Conservation (phyloP, 1,140 invertebrate genomes). For the Artemia franciscana region DNA sequence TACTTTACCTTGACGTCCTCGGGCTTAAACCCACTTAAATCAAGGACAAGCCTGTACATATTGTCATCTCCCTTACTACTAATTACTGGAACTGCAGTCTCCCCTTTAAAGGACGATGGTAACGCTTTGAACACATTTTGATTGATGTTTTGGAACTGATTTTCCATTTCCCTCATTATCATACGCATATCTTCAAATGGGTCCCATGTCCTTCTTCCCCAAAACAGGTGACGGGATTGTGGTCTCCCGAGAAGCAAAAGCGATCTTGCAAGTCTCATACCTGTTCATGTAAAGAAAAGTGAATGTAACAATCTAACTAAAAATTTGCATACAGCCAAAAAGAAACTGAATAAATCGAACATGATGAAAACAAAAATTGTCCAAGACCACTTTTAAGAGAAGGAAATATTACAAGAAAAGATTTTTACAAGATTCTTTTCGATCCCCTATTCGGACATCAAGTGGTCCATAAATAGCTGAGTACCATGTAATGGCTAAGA, state of each 20-base stretch:
- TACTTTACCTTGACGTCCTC: conserved; percentile 16
- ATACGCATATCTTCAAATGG: conserved; percentile 8
- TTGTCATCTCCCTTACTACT: not conserved
- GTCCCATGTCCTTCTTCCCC: conserved; percentile 3
- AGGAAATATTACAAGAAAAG: too few species aligned
- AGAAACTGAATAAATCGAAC: too few species aligned
- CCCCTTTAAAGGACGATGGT: not conserved
- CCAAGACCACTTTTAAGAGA: too few species aligned
- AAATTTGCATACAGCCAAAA: too few species aligned
- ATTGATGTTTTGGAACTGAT: conserved; percentile 13
- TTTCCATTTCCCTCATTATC: conserved; percentile 13
- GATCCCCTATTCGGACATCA: too few species aligned
- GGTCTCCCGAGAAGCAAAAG: not conserved
- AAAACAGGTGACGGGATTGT: not conserved
- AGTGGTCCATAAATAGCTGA: too few species aligned
- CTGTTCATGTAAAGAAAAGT: too few species aligned
- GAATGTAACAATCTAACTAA: too few species aligned
- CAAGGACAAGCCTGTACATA: conserved; percentile 10
- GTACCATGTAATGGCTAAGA: too few species aligned
- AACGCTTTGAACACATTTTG: conserved; percentile 8
- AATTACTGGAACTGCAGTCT: not conserved
- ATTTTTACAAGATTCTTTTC: too few species aligned
- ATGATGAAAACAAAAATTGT: too few species aligned
- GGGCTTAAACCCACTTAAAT: conserved; percentile 15
- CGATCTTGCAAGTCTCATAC: too few species aligned